A percentile compares a stretch with the other conserved stretches of the same genome.
These are phyloP conservation scores for Dolomedes plantarius DNA, from an alignment of 2,888 invertebrate genomes.

Conservation along the genomic window DNA sequence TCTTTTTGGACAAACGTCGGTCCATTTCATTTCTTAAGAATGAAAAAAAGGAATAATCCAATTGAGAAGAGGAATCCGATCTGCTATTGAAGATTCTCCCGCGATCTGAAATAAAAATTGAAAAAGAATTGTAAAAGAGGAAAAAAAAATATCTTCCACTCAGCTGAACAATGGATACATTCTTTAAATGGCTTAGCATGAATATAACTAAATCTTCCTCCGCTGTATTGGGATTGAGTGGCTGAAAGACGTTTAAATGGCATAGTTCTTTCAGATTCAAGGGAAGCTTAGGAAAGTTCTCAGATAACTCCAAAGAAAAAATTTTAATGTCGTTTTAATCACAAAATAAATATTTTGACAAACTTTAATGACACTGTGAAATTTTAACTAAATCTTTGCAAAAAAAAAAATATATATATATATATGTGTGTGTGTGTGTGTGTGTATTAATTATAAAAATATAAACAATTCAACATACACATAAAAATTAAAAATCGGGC, in stretches of 20 bases:
- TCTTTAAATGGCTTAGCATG: constrained; percentile 60
- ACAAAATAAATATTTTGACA: no score
- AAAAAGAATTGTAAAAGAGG: constrained; percentile 13
- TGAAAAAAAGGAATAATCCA: constrained; percentile 21
- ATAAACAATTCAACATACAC: no score
- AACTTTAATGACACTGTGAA: no score
- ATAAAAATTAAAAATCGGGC: no score
- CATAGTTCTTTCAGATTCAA: neutral
- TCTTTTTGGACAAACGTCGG: constrained; percentile 16
- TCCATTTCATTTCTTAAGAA: constrained; percentile 52
- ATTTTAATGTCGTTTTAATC: no score
- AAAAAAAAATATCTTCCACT: constrained; percentile 36
- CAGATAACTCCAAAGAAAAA: no score
- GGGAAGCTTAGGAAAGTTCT: no score
- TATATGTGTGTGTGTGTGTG: no score
- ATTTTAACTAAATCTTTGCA: no score
- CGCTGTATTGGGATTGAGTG: neutral
- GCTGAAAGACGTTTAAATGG: neutral
- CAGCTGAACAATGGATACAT: constrained; percentile 63
- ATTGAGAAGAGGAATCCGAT: constrained; percentile 38
- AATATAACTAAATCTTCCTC: constrained; percentile 27
- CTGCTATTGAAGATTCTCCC: constrained; percentile 49
- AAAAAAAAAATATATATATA: no score
- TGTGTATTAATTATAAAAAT: no score
- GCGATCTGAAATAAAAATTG: neutral